Evolutionary conservation across 92 coral and sea anemone genomes (phyloP).

Genomic region (Pocillopora grandis): DNA sequence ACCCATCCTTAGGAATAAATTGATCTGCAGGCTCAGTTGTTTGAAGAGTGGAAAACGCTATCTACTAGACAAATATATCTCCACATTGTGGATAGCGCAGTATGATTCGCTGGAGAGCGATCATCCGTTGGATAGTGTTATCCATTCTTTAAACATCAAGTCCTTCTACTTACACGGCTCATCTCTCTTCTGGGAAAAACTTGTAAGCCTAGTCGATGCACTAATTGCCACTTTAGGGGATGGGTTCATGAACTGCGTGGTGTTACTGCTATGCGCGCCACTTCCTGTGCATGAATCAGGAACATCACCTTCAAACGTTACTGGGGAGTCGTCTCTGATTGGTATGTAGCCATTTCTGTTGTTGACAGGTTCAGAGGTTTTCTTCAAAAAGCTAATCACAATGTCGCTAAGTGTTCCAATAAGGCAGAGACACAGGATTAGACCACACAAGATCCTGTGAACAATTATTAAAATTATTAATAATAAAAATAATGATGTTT

Average conservation of each 20-base stretch:
- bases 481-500: neutral
- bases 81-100: too few relatives aligned
- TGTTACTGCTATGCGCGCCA: neutral
- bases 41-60: too few relatives aligned
- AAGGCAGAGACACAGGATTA: conserved; percentile 69
- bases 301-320: conserved; percentile 1
- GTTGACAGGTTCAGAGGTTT: neutral
- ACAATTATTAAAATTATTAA: neutral
- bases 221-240: conserved; percentile 1
- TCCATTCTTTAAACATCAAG: neutral
- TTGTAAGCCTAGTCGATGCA: neutral
- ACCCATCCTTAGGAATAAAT: too few relatives aligned
- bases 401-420: conserved; percentile 77
- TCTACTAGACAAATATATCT: too few relatives aligned
- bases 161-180: conserved; percentile 4
- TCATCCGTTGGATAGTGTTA: too few relatives aligned
- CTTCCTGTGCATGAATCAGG: neutral
- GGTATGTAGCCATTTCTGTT: conserved; percentile 29
- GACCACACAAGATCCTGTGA: conserved; percentile 71
- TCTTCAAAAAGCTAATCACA: conserved; percentile 8
- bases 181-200: neutral
- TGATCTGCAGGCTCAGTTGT: too few relatives aligned
- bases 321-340: conserved; percentile 13
- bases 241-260: neutral
- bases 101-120: too few relatives aligned